phyloP scores from a whole-genome alignment of 23 tunicate genomes.

The Halocynthia aurantium region DNA sequence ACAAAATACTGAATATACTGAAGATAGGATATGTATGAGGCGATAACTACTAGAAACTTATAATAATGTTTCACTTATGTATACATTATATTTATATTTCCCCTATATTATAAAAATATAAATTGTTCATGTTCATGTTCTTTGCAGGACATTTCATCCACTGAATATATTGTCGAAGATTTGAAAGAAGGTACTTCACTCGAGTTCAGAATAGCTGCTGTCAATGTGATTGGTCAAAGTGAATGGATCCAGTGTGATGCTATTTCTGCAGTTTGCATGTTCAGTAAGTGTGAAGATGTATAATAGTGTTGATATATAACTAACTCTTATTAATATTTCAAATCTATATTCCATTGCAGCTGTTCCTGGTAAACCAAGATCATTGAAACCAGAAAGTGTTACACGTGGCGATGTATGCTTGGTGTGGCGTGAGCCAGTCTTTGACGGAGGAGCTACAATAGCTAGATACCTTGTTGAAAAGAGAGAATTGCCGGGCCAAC shows the following conservation, averaged over 20 bases:
- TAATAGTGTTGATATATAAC: too few species aligned
- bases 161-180: neutral
- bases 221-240: constrained; percentile 18
- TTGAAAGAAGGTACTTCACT: constrained; percentile 15
- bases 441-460: constrained; percentile 34
- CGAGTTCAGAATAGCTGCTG: constrained; percentile 23
- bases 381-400: constrained; percentile 4
- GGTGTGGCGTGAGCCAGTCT: constrained; percentile 26
- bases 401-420: constrained; percentile 31
- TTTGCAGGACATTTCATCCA: neutral
- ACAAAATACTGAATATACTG: too few species aligned
- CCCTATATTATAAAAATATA: too few species aligned
- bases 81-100: too few species aligned
- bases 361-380: constrained; percentile 32
- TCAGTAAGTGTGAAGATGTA: constrained; percentile 3
- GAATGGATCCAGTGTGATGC: constrained; percentile 17
- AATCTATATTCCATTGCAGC: neutral
- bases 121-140: too few species aligned
- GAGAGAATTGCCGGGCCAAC: neutral
- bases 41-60: too few species aligned
- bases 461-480: constrained; percentile 20
- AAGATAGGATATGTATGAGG: too few species aligned
- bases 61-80: too few species aligned
- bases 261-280: constrained; percentile 31
- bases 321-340: too few species aligned